Evolutionary conservation across 1,140 invertebrate genomes (phyloP).

Genomic region (Magallana ariakensis): DNA sequence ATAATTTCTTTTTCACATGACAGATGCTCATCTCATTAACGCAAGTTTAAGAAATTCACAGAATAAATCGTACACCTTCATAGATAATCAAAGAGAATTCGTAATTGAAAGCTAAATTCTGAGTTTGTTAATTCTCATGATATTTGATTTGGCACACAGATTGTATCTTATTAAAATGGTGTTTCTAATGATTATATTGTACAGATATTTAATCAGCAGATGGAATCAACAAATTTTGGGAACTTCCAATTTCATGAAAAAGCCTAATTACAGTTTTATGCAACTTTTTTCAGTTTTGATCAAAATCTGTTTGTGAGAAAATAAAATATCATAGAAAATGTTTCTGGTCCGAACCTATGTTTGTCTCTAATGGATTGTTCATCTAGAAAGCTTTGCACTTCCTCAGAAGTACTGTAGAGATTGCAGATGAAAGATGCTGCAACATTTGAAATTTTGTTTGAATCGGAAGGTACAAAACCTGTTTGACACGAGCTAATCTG

Average conservation of each 20-base stretch:
- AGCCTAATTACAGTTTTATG: constrained; percentile 33
- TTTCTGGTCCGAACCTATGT: constrained; percentile 26
- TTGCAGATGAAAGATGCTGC: constrained; percentile 19
- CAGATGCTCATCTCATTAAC: constrained; percentile 22
- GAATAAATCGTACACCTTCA: background rate
- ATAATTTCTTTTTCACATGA: constrained; percentile 30
- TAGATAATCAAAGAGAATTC: constrained; percentile 17
- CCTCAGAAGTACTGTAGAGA: constrained; percentile 27
- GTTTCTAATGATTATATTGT: constrained; percentile 32
- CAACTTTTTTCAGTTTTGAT: constrained; percentile 24
- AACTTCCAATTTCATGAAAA: constrained; percentile 21
- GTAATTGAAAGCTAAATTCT: background rate
- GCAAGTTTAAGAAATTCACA: background rate
- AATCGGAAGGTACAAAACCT: constrained; percentile 26
- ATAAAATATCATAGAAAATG: constrained; percentile 37
- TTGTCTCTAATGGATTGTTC: constrained; percentile 36
- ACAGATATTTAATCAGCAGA: constrained; percentile 32
- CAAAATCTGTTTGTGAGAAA: constrained; percentile 34
- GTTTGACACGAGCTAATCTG: constrained; percentile 36
- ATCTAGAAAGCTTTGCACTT: constrained; percentile 27
- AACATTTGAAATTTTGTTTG: constrained; percentile 37
- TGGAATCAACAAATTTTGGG: constrained; percentile 29
- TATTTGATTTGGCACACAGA: constrained; percentile 1
- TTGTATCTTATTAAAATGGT: constrained; percentile 32
- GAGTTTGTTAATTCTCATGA: background rate